Base-by-base conservation (phyloP, 2,797 vertebrate species). In the Parambassis ranga region DNA sequence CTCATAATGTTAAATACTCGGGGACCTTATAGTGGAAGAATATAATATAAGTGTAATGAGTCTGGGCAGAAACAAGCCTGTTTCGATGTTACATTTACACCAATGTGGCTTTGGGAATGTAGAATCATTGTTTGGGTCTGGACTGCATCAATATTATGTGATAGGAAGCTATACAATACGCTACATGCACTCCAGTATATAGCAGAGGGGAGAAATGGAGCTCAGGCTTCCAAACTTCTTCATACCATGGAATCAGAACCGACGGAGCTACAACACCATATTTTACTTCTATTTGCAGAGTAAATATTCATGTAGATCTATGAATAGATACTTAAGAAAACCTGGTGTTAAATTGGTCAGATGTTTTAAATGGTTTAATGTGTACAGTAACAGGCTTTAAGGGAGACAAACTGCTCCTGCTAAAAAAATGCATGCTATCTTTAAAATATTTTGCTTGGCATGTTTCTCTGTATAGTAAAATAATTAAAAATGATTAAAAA, bases 11-110 rank as follows among this genome's bases (percentile, higher is more conserved):
- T 57, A 75, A 77, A 33, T 7, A 37, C 71, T 67, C 36, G 67
- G 66, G 75, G 71, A 81, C 71, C 47, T 46, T 46, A 56, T 1
- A 56, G 70, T 42, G 44, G 35, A 49, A 48, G 41, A 58, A 46
- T 35, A 43, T 59, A 36, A 72, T 66, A 78, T 59, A 66, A 80
- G 83, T 59, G 64, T 73, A 77, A 75, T 31, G 53, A 61, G 44
- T 10, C 50, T 62, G 46, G 38, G 63, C 64, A 71, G 13, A 69
- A 33, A 61, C 26, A 24, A 11, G 38, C 38, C 42, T 24, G 4
- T 58, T 71, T 19, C 31, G 55, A 55, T 41, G 43, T 56, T 68
- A 18, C 30, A 62, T 81, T 73, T 52, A 48, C 46, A 68, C 35
- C 38, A 36, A 1, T 65, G 73, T 43, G 28, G 37, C 50, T 63